Conservation (phyloP, 2,888 invertebrate species). For the Lithophane socia region DNA sequence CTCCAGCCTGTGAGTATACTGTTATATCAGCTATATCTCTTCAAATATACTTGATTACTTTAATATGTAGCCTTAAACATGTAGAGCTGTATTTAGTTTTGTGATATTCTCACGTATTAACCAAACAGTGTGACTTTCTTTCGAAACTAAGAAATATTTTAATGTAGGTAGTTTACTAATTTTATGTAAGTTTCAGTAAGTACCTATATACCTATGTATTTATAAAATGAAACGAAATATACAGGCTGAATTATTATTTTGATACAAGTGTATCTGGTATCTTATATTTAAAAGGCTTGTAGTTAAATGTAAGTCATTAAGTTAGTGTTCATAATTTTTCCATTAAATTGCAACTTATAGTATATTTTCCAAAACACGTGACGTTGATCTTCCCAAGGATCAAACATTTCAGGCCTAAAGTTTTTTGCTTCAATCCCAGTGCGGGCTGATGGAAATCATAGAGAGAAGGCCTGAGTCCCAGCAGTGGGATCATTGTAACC, state of each 20-base stretch:
- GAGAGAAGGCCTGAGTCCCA: background rate
- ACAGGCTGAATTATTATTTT: background rate
- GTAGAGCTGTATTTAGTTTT: constrained; percentile 38
- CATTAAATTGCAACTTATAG: background rate
- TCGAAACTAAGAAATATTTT: constrained; percentile 11
- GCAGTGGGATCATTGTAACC: background rate
- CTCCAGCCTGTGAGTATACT: constrained; percentile 89
- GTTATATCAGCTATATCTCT: constrained; percentile 39
- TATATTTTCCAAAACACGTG: background rate
- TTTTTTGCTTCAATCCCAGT: background rate
- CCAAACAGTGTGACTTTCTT: constrained; percentile 19
- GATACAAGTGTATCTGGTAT: background rate
- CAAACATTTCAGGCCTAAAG: background rate
- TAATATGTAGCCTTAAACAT: constrained; percentile 19
- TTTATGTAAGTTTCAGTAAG: constrained; percentile 28
- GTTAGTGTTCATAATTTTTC: background rate
- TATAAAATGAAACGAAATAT: background rate
- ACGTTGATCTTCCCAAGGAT: background rate
- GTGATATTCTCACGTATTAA: constrained; percentile 34
- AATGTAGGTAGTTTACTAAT: constrained; percentile 46
- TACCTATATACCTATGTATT: background rate
- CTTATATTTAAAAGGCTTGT: background rate
- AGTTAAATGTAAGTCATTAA: background rate
- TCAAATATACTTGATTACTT: constrained; percentile 20
- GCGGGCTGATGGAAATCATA: background rate